Percentiles rank a stretch among this genome's conserved stretches.
Conservation (phyloP, 1,140 invertebrate genomes). For the Cylas formicarius region DNA sequence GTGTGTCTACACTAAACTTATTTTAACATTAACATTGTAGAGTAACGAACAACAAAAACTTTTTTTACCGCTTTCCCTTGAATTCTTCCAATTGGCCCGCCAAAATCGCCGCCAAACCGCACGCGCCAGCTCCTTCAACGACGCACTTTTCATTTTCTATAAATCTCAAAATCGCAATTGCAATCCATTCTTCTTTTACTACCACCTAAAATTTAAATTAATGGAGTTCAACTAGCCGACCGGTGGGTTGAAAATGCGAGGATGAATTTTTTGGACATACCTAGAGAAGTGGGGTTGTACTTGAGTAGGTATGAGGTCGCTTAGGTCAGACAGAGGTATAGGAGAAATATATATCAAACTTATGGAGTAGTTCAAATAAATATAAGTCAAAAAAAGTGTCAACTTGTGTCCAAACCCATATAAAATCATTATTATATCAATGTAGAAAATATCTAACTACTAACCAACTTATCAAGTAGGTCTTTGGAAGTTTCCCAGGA, state of each 20-base stretch:
- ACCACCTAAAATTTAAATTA: constrained; percentile 48
- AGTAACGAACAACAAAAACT: too few relatives aligned
- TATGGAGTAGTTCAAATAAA: constrained; percentile 4
- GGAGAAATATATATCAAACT: too few relatives aligned
- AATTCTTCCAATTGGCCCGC: constrained; percentile 76
- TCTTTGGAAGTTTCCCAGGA: constrained; percentile 70
- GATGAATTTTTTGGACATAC: too few relatives aligned
- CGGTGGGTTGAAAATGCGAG: too few relatives aligned
- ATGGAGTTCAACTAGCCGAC: too few relatives aligned
- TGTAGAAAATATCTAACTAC: constrained; percentile 9
- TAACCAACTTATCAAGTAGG: constrained; percentile 77
- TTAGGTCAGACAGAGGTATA: too few relatives aligned
- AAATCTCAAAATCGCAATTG: constrained; percentile 77
- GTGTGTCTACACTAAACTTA: too few relatives aligned
- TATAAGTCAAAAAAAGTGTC: constrained; percentile 4
- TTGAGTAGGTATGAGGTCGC: too few relatives aligned
- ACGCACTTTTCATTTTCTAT: constrained; percentile 89
- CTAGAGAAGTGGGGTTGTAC: too few relatives aligned
- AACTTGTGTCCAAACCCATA: background rate
- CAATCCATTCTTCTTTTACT: constrained; percentile 80
- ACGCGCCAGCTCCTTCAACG: constrained; percentile 87
- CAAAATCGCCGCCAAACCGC: constrained; percentile 79
- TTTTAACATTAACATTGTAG: too few relatives aligned
- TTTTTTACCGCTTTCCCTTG: constrained; percentile 70
- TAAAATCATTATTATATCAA: background rate